Base-by-base conservation (phyloP, 2,888 invertebrate species). In the Monochamus alternatus region DNA sequence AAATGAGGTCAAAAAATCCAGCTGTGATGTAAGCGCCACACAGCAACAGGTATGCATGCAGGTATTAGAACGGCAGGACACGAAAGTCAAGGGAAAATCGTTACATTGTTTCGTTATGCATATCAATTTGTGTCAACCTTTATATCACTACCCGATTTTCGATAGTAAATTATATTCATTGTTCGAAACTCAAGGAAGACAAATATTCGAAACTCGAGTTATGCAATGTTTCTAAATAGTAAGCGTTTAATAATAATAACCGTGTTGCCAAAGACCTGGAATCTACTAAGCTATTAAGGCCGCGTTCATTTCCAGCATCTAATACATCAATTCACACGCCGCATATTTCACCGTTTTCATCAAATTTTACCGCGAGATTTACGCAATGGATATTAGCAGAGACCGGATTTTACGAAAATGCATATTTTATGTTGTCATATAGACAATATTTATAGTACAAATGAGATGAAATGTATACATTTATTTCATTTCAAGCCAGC, bases 311-410 rank as follows among this genome's bases (percentile, higher is more conserved):
- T 38, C 7, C 38, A 38, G 38, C 38, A 1, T 4, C 5, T 47
- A 47, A 47, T 0, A 55, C 55, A 55, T 55, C 55, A 14, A 7
- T 55, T 55, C 55, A 55, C 55, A 55, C 14, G 55, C 55, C 55
- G 55, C 55, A 55, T 55, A 55, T 55, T 55, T 55, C 14, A 14
- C 4, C n/a, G 5, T 55, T 55, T 55, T 55, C 55, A 55, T 55
- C 55, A 51, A 55, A 52, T n/a, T 52, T 52, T 52, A 52, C 52
- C 12, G 4, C 12, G 10, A n/a, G 12, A 3, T 52, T 52, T 52
- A n/a, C 52, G 52, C n/a, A 52, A 52, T n/a, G 12, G 12, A 52
- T n/a, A 52, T 52, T n/a, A 52, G 52, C 12, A 52, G 12, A 12
- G 9, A 52, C 52, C 52, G 22, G 22, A 22, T 22, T 22, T 22